Conservation (phyloP, 2,113 vertebrate genomes). For the Rhinoptilus africanus region DNA sequence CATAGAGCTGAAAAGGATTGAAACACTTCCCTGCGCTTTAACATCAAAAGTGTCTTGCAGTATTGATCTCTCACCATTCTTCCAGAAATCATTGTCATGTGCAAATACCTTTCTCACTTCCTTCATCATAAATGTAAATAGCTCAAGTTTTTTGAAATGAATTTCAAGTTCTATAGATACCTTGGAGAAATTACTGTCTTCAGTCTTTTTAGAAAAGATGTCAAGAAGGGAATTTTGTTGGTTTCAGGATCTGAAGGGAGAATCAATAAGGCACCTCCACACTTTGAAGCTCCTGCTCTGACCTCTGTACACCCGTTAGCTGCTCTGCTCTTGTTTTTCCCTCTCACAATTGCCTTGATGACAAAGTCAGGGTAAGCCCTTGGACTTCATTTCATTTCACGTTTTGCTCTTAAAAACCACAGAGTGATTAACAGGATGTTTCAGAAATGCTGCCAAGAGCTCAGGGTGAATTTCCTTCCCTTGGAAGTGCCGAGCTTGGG, state of each 20-base stretch:
- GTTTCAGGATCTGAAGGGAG: not conserved
- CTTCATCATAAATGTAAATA: not conserved
- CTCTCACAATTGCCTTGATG: not conserved
- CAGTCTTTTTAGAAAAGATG: not conserved
- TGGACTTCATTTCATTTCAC: not conserved
- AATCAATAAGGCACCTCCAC: not conserved
- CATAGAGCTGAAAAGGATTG: not conserved
- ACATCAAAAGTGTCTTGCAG: not conserved
- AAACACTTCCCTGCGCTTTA: not conserved
- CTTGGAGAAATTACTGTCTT: not conserved
- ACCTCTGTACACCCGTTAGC: not conserved
- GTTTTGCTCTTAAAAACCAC: not conserved
- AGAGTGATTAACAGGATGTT: conserved; percentile 7
- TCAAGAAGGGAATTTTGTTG: not conserved
- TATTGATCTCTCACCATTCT: not conserved
- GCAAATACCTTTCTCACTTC: not conserved
- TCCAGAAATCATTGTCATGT: not conserved
- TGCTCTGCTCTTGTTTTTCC: not conserved
- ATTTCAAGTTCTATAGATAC: not conserved
- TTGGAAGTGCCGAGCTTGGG: not conserved
- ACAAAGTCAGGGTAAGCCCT: not conserved
- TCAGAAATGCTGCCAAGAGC: not conserved
- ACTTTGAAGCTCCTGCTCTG: not conserved
- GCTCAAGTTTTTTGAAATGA: not conserved
- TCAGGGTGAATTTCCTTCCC: not conserved